Evolutionary conservation across 1,140 invertebrate species (phyloP).

Genomic region (Papilio machaon): DNA sequence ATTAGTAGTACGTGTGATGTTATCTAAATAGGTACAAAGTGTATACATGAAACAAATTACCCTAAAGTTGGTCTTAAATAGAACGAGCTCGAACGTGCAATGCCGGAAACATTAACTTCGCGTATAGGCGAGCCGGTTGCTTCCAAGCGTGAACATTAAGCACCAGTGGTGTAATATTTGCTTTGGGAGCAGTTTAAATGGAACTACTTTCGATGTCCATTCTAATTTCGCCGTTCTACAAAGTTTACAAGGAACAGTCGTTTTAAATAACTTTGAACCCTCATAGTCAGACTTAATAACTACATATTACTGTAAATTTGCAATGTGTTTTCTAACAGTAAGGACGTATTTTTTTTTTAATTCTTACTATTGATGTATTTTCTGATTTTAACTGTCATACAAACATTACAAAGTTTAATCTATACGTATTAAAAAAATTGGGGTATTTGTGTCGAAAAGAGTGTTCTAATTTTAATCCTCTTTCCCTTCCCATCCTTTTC

Average conservation of each 20-base stretch:
- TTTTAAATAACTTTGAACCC: background rate
- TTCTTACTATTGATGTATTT: no score
- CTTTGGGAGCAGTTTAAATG: constrained; percentile 4
- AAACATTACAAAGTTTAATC: no score
- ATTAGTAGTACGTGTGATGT: background rate
- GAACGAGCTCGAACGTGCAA: background rate
- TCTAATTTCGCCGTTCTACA: background rate
- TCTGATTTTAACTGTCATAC: no score
- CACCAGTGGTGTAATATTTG: constrained; percentile 14
- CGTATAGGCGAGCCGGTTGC: background rate
- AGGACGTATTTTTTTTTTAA: background rate
- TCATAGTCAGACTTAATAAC: background rate
- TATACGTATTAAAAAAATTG: no score
- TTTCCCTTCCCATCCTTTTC: no score
- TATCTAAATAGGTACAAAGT: background rate
- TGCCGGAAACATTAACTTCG: constrained; percentile 17
- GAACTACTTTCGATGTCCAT: constrained; percentile 6
- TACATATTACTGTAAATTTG: background rate
- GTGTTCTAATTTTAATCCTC: no score
- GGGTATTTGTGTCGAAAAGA: no score
- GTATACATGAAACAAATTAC: background rate
- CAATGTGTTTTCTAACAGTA: background rate
- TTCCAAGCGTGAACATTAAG: background rate
- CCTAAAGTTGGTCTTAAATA: background rate
- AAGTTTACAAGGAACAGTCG: background rate